These are phyloP conservation scores for Erythrolamprus reginae DNA, from an alignment of 2,113 vertebrate genomes.

Conservation along the genomic window DNA sequence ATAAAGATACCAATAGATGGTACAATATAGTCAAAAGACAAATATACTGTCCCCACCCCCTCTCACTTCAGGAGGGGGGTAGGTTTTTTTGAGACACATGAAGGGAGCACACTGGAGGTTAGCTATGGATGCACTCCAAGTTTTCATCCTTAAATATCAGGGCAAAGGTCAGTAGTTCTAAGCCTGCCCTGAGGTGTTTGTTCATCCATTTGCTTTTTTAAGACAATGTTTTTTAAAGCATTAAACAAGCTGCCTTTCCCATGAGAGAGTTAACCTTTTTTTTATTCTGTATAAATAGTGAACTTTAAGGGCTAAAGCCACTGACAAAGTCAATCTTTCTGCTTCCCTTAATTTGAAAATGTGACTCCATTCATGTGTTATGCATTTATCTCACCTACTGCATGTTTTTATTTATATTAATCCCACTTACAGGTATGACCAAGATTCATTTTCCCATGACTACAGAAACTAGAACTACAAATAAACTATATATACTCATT, in stretches of 20 bases:
- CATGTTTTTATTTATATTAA: not conserved
- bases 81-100: not conserved
- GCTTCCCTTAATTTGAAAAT: not conserved
- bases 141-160: conserved; percentile 24
- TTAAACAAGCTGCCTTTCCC: not conserved
- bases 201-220: conserved; percentile 17
- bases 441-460: not conserved
- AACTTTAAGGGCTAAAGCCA: not conserved
- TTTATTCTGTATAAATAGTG: not conserved
- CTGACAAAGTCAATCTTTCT: not conserved
- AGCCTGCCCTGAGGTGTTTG: not conserved
- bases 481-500: not conserved
- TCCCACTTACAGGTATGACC: not conserved
- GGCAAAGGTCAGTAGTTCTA: conserved; percentile 4
- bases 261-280: conserved; percentile 1
- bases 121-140: not conserved
- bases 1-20: not conserved
- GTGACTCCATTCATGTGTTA: not conserved
- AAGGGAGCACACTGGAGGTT: not conserved
- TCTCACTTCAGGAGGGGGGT: rapidly evolving
- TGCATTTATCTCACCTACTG: not conserved
- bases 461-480: not conserved
- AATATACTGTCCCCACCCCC: not conserved
- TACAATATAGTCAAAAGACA: not conserved
- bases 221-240: conserved; percentile 6